phyloP scores from a whole-genome alignment of 2,113 vertebrate genomes.

The Hypomesus transpacificus region DNA sequence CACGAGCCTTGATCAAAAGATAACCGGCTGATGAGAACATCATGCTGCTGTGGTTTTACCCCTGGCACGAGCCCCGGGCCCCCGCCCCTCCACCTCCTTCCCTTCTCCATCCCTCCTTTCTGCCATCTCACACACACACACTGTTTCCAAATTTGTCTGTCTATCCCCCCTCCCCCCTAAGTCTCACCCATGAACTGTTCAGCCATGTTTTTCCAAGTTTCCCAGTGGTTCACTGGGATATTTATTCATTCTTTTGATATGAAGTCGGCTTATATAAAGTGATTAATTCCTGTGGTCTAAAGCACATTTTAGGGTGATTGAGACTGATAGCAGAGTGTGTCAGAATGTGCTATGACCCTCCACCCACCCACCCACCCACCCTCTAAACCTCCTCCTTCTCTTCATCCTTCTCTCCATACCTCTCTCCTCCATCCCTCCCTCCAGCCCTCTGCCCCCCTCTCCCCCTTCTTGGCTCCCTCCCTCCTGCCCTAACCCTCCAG shows the following conservation, averaged over 20 bases:
- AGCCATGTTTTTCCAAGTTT: conserved; percentile 19
- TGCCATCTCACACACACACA: conserved; percentile 1
- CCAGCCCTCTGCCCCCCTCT: neutral
- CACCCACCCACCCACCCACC: no score
- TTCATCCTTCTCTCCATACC: neutral
- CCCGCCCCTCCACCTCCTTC: conserved; percentile 16
- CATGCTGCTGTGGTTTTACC: conserved; percentile 26
- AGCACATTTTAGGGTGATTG: conserved; percentile 22
- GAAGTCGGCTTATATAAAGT: conserved; percentile 25
- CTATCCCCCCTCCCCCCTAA: neutral
- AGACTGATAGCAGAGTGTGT: no score
- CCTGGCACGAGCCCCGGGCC: conserved; percentile 18
- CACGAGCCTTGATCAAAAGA: conserved; percentile 10
- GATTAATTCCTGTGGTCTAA: conserved; percentile 5
- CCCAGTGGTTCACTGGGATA: conserved; percentile 6
- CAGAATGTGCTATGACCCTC: no score
- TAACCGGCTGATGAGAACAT: conserved; percentile 31
- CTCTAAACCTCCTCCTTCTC: neutral
- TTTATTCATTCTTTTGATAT: conserved; percentile 31
- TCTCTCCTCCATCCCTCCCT: neutral
- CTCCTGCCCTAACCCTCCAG: neutral
- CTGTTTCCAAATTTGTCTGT: conserved; percentile 9
- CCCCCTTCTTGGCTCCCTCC: neutral
- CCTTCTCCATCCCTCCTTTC: neutral
- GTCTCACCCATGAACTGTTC: no score